phyloP scores from a whole-genome alignment of 1,140 invertebrate species.

The Sycobia sp. region DNA sequence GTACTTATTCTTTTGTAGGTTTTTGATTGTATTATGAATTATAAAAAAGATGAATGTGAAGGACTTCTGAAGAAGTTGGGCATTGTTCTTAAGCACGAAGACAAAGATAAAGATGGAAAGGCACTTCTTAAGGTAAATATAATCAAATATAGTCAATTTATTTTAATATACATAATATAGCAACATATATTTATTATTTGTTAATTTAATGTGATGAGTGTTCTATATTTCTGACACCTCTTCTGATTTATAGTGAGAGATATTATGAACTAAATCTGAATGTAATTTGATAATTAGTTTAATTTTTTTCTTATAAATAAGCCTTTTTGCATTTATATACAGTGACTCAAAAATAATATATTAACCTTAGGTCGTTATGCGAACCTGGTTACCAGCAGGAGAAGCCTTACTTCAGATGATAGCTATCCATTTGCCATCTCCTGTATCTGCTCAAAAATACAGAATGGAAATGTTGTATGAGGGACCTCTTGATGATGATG shows the following conservation, averaged over 20 bases:
- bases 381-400: slow-evolving; percentile 98
- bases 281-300: background rate
- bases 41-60: slow-evolving; percentile 93
- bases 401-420: slow-evolving; percentile 99
- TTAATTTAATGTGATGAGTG: slow-evolving; percentile 48
- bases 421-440: slow-evolving; percentile 98
- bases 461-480: slow-evolving; percentile 99
- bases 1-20: slow-evolving; percentile 62
- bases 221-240: slow-evolving; percentile 58
- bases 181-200: background rate
- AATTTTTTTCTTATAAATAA: slow-evolving; percentile 21
- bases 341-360: background rate
- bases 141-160: background rate
- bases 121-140: slow-evolving; percentile 75
- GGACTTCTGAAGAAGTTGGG: slow-evolving; percentile 86
- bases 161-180: background rate
- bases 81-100: slow-evolving; percentile 91
- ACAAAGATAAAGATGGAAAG: slow-evolving; percentile 95
- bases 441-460: slow-evolving; percentile 98
- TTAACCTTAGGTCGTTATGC: slow-evolving; percentile 83
- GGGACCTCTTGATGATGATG: slow-evolving; percentile 97
- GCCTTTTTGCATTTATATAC: background rate
- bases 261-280: slow-evolving; percentile 41
- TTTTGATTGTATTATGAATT: slow-evolving; percentile 98
- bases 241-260: slow-evolving; percentile 55